Base-by-base conservation (phyloP, 1,140 invertebrate species). In the Euura lappo region DNA sequence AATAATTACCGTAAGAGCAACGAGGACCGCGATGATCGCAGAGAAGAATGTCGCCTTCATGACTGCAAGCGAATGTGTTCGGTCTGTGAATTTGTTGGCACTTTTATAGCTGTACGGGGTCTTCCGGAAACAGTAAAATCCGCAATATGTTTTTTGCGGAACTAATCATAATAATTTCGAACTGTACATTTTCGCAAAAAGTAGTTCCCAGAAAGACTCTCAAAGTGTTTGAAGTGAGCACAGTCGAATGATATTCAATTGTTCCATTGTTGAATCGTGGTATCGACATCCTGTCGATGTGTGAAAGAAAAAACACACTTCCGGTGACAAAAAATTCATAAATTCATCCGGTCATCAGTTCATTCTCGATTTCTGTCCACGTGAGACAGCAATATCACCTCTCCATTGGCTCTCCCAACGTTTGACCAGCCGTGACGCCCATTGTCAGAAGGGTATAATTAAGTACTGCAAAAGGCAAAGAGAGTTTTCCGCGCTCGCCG, bases 1-100 rank as follows among this genome's bases (percentile, higher is more conserved):
- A 28, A 60, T 60, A 60, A 60, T 60, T 60, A 60, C 51, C 51
- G 51, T 60, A 60, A 60, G 8, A n/a, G 51, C 51, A n/a, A 60
- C 8, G 51, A 60, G 51, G 13, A 6, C 51, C 5, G 51, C 6
- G 51, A 60, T 60, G 10, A 60, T n/a, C 51, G 51, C 51, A 60
- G 51, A 8, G 13, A 60, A 60, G 8, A 60, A 60, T 8, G 4
- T 60, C 51, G 51, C 51, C 13, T 60, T 60, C 51, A 60, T 60
- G 51, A 60, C 51, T 60, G 8, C 51, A 60, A 60, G 51, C 13
- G 8, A 5, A 60, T 3, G 51, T 60, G 6, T 8, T n/a, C 10
- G 13, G 10, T 1, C 8, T n/a, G 10, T 11, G 13, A 60, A 11
- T 60, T 60, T 60, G 10, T n/a, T 6, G 51, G 10, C 51, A 60